These are phyloP conservation scores for Reinhardtius hippoglossoides DNA, from an alignment of 2,113 vertebrate species.

Conservation along the genomic window DNA sequence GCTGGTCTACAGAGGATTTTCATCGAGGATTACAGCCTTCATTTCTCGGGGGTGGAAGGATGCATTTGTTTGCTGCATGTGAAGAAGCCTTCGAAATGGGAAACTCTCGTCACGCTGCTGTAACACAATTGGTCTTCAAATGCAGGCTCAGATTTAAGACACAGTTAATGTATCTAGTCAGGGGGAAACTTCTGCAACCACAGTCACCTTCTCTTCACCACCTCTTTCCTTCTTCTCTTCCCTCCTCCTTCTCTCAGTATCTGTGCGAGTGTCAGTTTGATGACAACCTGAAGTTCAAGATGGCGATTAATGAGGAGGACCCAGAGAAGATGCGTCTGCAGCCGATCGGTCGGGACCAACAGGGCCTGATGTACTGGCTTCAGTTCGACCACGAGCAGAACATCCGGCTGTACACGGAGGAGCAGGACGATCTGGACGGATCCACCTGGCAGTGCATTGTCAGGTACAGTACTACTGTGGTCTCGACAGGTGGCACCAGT, in stretches of 20 bases:
- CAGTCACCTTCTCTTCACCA: background rate
- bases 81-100: too few relatives aligned
- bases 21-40: too few relatives aligned
- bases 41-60: too few relatives aligned
- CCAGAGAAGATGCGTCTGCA: slow-evolving; percentile 95
- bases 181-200: background rate
- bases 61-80: too few relatives aligned
- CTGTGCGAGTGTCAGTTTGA: slow-evolving; percentile 99
- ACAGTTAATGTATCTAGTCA: background rate
- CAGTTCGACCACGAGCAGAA: slow-evolving; percentile 97
- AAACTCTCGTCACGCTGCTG: too few relatives aligned
- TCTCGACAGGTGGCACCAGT: too few relatives aligned
- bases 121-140: too few relatives aligned
- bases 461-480: slow-evolving; percentile 68
- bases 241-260: slow-evolving; percentile 81
- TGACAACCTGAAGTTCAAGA: slow-evolving; percentile 98
- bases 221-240: background rate
- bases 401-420: slow-evolving; percentile 95
- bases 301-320: slow-evolving; percentile 94
- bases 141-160: too few relatives aligned
- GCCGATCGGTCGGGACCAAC: slow-evolving; percentile 92
- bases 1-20: too few relatives aligned
- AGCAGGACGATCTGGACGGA: slow-evolving; percentile 96
- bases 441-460: slow-evolving; percentile 97
- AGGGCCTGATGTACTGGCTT: slow-evolving; percentile 96